phyloP scores from a whole-genome alignment of 1,140 invertebrate species.

The Scaptodrosophila lebanonensis region DNA sequence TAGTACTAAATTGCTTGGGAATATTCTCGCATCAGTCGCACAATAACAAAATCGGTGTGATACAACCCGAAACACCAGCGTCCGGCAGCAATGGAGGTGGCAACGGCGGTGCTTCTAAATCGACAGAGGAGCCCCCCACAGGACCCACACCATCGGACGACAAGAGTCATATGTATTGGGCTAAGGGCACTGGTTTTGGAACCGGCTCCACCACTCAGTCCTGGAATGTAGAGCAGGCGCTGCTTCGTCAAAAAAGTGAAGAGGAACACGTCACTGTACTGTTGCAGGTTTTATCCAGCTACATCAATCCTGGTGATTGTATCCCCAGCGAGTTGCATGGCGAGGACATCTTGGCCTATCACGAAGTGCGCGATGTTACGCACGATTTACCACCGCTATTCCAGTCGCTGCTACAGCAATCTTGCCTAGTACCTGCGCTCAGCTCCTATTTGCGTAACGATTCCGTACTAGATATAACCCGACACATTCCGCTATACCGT shows the following conservation, averaged over 20 bases:
- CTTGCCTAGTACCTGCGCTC: conserved; percentile 91
- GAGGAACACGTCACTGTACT: conserved; percentile 95
- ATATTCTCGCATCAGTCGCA: conserved; percentile 90
- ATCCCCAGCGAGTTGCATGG: conserved; percentile 79
- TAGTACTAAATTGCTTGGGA: conserved; percentile 90
- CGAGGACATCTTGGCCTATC: conserved; percentile 68
- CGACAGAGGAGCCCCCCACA: conserved; percentile 34
- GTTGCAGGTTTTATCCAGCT: conserved; percentile 89
- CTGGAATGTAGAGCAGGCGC: conserved; percentile 96
- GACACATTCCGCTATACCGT: conserved; percentile 94
- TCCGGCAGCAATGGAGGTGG: conserved; percentile 55
- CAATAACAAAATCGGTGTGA: conserved; percentile 51
- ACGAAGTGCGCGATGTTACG: conserved; percentile 69
- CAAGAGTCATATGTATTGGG: conserved; percentile 94
- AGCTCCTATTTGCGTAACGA: conserved; percentile 96
- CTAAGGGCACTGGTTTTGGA: conserved; percentile 95
- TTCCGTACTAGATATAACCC: conserved; percentile 96
- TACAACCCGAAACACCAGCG: conserved; percentile 54
- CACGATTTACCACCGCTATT: conserved; percentile 83
- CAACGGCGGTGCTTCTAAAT: conserved; percentile 3
- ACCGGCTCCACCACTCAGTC: conserved; percentile 96
- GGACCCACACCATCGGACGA: conserved; percentile 80
- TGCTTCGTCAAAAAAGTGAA: conserved; percentile 91
- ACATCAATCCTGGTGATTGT: conserved; percentile 87
- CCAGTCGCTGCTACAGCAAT: conserved; percentile 86